These are phyloP conservation scores for Lepisosteus osseus DNA, from an alignment of 2,113 vertebrate species.

Conservation along the genomic window DNA sequence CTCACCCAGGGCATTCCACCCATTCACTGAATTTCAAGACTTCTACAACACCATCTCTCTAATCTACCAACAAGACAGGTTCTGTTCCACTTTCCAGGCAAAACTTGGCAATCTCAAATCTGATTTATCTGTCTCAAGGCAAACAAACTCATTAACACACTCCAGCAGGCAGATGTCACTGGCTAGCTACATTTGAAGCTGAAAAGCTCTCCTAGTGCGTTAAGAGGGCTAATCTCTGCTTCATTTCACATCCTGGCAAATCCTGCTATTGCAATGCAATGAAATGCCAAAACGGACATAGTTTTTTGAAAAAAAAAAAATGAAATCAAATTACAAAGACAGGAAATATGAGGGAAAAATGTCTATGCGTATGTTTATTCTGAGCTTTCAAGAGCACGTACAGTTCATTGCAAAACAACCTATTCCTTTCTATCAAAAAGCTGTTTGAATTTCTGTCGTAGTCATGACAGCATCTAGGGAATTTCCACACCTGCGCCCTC, in stretches of 20 bases:
- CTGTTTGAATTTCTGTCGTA: not conserved
- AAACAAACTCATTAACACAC: constrained; percentile 13
- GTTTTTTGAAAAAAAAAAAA: not conserved
- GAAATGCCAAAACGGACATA: not conserved
- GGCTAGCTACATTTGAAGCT: not conserved
- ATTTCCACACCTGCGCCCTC: not conserved
- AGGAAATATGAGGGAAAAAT: no score
- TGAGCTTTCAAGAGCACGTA: not conserved
- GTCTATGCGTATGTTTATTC: no score
- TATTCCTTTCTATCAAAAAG: not conserved
- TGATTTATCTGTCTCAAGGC: not conserved
- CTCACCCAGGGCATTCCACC: no score
- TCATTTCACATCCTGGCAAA: not conserved
- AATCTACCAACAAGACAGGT: no score
- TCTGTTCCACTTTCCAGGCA: no score
- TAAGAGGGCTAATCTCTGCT: not conserved
- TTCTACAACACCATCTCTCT: no score
- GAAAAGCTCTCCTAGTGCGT: not conserved
- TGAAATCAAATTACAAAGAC: not conserved
- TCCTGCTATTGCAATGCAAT: not conserved
- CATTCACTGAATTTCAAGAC: no score
- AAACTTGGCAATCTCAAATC: not conserved
- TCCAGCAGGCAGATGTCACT: constrained; percentile 18
- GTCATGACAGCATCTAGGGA: not conserved
- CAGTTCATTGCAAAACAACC: not conserved